These are phyloP conservation scores for Brenthis daphne DNA, from an alignment of 2,888 invertebrate genomes.

Conservation along the genomic window DNA sequence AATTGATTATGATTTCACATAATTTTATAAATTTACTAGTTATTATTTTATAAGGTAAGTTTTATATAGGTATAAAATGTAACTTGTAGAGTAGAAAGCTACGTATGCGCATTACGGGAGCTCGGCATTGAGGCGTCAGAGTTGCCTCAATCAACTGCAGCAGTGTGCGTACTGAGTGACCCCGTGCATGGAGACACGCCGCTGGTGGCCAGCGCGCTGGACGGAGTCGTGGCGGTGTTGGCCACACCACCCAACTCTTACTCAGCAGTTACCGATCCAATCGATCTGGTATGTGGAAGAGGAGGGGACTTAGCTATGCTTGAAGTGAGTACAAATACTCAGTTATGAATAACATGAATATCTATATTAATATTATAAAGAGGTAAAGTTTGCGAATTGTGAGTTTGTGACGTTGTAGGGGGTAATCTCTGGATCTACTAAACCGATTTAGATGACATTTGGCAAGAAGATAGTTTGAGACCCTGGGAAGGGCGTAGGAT, in stretches of 20 bases:
- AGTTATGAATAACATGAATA: too few relatives aligned
- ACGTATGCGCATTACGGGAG: conserved; percentile 85
- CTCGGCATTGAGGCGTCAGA: conserved; percentile 84
- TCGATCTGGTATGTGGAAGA: conserved; percentile 90
- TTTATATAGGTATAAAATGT: too few relatives aligned
- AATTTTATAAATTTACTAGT: not conserved
- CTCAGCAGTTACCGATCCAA: conserved; percentile 89
- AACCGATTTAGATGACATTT: too few relatives aligned
- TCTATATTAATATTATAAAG: too few relatives aligned
- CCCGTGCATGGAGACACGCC: conserved; percentile 82
- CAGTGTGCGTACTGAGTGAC: conserved; percentile 72
- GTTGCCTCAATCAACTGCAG: conserved; percentile 59
- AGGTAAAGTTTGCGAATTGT: too few relatives aligned
- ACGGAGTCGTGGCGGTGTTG: conserved; percentile 74
- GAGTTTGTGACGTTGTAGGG: too few relatives aligned
- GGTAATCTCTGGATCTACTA: too few relatives aligned
- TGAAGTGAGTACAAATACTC: conserved; percentile 70
- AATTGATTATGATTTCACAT: too few relatives aligned
- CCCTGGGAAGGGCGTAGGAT: too few relatives aligned
- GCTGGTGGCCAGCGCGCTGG: conserved; percentile 60
- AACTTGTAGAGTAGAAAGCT: conserved; percentile 80
- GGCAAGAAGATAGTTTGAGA: too few relatives aligned
- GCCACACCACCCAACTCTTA: conserved; percentile 92
- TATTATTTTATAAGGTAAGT: not conserved
- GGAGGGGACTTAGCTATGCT: conserved; percentile 90